Percentiles rank a stretch among this genome's conserved stretches.
These are phyloP conservation scores for Rhagonycha fulva DNA, from an alignment of 2,888 invertebrate species.

Conservation along the genomic window DNA sequence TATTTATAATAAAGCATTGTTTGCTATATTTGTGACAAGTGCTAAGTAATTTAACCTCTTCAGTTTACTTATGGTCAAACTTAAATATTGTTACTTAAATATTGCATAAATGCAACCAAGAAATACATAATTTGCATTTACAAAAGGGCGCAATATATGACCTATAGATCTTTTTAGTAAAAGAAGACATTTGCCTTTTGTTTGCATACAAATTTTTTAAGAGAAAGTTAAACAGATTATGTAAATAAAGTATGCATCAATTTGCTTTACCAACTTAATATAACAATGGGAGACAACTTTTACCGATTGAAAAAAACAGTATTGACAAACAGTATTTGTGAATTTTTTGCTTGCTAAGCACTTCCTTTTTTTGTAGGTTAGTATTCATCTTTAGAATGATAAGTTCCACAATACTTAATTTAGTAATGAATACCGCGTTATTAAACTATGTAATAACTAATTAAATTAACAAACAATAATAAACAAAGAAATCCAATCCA, in stretches of 20 bases:
- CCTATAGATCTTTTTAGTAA: background rate
- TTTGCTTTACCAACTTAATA: background rate
- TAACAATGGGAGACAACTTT: background rate
- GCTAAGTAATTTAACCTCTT: conserved; percentile 45
- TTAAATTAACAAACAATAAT: background rate
- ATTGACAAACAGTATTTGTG: background rate
- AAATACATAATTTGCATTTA: background rate
- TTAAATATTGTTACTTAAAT: conserved; percentile 27
- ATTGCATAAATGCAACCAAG: conserved; percentile 20
- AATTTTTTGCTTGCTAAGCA: background rate
- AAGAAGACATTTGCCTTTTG: background rate
- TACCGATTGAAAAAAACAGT: background rate
- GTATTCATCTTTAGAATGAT: background rate
- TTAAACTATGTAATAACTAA: background rate
- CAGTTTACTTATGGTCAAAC: conserved; percentile 29
- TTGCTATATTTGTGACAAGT: conserved; percentile 37
- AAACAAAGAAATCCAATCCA: background rate
- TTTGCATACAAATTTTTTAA: background rate
- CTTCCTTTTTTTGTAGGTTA: background rate
- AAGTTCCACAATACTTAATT: background rate
- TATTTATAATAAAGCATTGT: conserved; percentile 37
- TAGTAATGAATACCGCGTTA: background rate
- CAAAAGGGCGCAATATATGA: conserved; percentile 1
- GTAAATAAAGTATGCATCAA: background rate
- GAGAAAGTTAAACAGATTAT: background rate